Evolutionary conservation across 2,888 invertebrate species (phyloP), one percentile per base, ranked within the genome.

Genomic region (Liopterus haemorrhoidalis): DNA sequence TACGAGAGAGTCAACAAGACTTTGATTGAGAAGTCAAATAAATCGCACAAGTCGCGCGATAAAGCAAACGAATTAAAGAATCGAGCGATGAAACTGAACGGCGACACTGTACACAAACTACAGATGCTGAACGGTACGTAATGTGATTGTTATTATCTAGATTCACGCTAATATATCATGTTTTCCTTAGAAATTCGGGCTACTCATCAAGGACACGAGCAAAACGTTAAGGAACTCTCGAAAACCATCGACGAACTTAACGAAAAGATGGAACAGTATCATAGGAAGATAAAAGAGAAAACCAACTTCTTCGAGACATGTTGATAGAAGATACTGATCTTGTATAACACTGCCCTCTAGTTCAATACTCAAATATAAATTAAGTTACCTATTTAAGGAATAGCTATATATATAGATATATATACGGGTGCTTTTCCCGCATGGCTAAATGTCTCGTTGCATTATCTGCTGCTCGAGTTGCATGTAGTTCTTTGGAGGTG

Each of bases 31-130:
- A 83, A 87, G 50, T 81, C 85, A 2, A 76, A 76, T 53, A 79
- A 80, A 55, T 91, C 91, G 5, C 81, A 83, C 39, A 79, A 77
- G 49, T 85, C 89, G 1, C 82, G 90, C 56, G 80, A 81, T 50
- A 74, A 85, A 46, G 91, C 93, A 3, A 83, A 87, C 60, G 70
- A 75, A 28, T 69, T 96, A 41, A 72, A 88, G 42, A 81, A 82
- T 54, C 76, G 85, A 50, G 94, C 95, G 1, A 83, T 86, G 25
- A 81, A 82, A 58, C 72, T 96, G 15, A 89, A n/a, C 90, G 2
- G 82, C 60, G 0, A 62, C 59, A 50, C n/a, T n/a, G n/a, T n/a
- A n/a, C n/a, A n/a, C n/a, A n/a, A n/a, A n/a, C n/a, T n/a, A n/a
- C n/a, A n/a, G n/a, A n/a, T n/a, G n/a, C n/a, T n/a, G n/a, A n/a